A percentile compares a stretch with the other conserved stretches of the same genome.
phyloP scores from a whole-genome alignment of 2,797 vertebrate genomes.

The Pangasius krempfi region DNA sequence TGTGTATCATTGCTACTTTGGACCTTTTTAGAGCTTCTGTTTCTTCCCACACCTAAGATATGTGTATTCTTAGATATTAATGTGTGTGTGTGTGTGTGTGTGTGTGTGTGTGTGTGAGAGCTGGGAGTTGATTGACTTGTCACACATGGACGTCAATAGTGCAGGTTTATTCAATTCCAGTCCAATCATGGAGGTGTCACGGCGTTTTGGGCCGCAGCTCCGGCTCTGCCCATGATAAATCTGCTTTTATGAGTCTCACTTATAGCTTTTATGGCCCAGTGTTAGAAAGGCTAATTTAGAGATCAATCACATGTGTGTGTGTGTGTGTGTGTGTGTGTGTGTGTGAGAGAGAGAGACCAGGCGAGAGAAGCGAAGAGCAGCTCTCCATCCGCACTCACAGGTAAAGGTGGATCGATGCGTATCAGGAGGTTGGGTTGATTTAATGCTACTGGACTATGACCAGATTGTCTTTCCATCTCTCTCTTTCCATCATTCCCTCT shows the following conservation, averaged over 20 bases:
- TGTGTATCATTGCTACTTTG: neutral
- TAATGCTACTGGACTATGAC: slow-evolving; percentile 77
- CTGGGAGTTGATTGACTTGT: slow-evolving; percentile 71
- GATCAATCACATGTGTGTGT: slow-evolving; percentile 81
- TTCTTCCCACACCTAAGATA: neutral
- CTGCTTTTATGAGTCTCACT: slow-evolving; percentile 83
- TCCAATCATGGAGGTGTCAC: slow-evolving; percentile 79
- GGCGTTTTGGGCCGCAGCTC: slow-evolving; percentile 77
- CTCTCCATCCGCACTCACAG: slow-evolving; percentile 23
- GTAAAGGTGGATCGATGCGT: slow-evolving; percentile 62
- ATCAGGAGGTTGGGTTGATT: slow-evolving; percentile 70
- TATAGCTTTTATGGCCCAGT: slow-evolving; percentile 79
- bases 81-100: slow-evolving; percentile 13
- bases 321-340: slow-evolving; percentile 66
- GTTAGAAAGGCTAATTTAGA: slow-evolving; percentile 80
- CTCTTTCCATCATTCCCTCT: slow-evolving; percentile 47
- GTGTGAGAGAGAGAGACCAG: slow-evolving; percentile 21
- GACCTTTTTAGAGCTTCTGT: neutral
- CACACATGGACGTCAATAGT: slow-evolving; percentile 72
- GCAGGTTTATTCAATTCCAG: slow-evolving; percentile 79
- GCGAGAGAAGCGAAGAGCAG: slow-evolving; percentile 5
- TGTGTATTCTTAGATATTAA: neutral
- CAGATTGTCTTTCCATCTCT: slow-evolving; percentile 71
- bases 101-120: slow-evolving; percentile 8
- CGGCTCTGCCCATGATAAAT: slow-evolving; percentile 73